A percentile compares a stretch with the other conserved stretches of the same genome.
Evolutionary conservation across 2,797 vertebrate genomes (phyloP).

Genomic region (Chelon auratus): DNA sequence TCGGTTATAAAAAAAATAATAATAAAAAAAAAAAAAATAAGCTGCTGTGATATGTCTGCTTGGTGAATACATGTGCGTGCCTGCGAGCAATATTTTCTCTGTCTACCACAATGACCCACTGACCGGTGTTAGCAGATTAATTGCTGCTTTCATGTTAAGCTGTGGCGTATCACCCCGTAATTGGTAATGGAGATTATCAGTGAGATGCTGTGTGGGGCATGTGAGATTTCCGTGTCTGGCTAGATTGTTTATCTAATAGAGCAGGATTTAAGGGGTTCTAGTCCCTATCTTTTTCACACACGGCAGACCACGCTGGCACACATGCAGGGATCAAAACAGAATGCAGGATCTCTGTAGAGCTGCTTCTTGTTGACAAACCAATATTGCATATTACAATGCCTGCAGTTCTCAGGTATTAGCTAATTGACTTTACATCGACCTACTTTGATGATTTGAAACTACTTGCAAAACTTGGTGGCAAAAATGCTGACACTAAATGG

Average conservation of each 20-base stretch:
- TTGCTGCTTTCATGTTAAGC: conserved; percentile 78
- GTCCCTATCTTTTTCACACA: conserved; percentile 20
- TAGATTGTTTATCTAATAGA: conserved; percentile 78
- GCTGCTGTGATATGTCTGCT: neutral
- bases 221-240: conserved; percentile 73
- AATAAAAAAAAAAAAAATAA: neutral
- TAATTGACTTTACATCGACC: neutral
- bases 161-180: conserved; percentile 71
- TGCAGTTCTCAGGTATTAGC: neutral
- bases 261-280: conserved; percentile 62
- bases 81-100: conserved; percentile 35
- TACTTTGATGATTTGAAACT: neutral
- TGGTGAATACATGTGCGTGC: neutral
- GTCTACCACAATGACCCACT: conserved; percentile 53
- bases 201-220: conserved; percentile 49
- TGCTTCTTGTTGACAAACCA: conserved; percentile 1
- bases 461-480: neutral
- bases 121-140: conserved; percentile 78
- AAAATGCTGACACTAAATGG: neutral
- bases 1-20: neutral
- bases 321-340: conserved; percentile 9
- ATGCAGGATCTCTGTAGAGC: neutral
- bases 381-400: neutral
- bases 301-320: conserved; percentile 3
- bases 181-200: conserved; percentile 81